These are phyloP conservation scores for Pyrgilauda ruficollis DNA, from an alignment of 2,113 vertebrate species.

Conservation along the genomic window DNA sequence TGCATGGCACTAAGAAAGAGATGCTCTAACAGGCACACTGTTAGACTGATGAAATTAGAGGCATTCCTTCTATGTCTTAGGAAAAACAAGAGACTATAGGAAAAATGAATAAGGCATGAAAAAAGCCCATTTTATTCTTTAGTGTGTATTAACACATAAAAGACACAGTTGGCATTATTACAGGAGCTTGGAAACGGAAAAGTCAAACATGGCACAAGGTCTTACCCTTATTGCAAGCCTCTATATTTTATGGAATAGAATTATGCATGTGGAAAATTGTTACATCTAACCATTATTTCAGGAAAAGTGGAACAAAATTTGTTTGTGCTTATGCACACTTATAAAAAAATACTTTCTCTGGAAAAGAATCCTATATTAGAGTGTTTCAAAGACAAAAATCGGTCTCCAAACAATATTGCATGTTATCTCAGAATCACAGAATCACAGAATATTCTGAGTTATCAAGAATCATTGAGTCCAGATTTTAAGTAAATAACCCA, in stretches of 20 bases:
- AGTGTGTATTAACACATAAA: not conserved
- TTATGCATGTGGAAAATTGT: not conserved
- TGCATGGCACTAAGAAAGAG: not conserved
- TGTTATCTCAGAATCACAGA: not conserved
- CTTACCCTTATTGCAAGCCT: fast-evolving
- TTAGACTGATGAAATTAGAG: not conserved
- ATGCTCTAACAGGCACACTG: not conserved
- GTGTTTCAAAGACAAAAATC: not conserved
- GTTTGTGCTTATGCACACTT: fast-evolving
- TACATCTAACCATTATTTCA: not conserved
- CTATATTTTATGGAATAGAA: not conserved
- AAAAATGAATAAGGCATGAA: not conserved
- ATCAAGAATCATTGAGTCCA: not conserved
- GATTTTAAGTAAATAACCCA: not conserved
- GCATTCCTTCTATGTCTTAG: not conserved
- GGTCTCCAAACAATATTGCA: not conserved
- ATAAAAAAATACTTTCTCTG: not conserved
- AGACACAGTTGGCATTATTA: not conserved
- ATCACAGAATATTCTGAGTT: not conserved
- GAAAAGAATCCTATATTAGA: not conserved
- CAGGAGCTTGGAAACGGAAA: not conserved
- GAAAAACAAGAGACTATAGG: not conserved
- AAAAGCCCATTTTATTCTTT: not conserved
- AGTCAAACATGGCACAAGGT: not conserved
- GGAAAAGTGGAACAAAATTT: not conserved